These are phyloP conservation scores for Pinctada fucata DNA, from an alignment of 2,888 invertebrate species.

Conservation along the genomic window DNA sequence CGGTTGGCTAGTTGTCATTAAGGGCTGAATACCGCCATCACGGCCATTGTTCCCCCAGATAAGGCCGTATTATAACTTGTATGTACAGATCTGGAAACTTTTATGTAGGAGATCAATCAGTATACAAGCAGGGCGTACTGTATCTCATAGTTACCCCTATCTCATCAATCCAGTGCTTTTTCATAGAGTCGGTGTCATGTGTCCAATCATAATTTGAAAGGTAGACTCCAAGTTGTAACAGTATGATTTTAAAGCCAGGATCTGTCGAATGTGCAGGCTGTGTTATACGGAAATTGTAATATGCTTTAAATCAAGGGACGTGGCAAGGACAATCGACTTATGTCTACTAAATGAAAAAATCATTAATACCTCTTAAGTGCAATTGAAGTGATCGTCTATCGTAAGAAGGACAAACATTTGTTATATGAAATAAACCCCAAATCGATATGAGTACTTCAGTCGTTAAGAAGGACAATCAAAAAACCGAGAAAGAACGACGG, in stretches of 20 bases:
- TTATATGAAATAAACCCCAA: constrained; percentile 6
- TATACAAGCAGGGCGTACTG: background rate
- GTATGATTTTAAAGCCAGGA: background rate
- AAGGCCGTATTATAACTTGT: background rate
- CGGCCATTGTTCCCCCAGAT: background rate
- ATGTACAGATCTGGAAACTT: background rate
- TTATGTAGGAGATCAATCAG: background rate
- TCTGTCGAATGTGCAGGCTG: too few relatives aligned
- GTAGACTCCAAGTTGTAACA: background rate
- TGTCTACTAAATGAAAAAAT: constrained; percentile 24
- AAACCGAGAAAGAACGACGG: constrained; percentile 6
- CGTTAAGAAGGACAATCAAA: constrained; percentile 17
- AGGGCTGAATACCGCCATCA: background rate
- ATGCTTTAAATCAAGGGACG: background rate
- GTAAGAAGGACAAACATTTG: constrained; percentile 1
- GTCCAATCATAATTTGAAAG: background rate
- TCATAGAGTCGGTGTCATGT: constrained; percentile 5
- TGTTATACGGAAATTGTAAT: too few relatives aligned
- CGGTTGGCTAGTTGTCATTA: background rate
- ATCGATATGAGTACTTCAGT: constrained; percentile 29
- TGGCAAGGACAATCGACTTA: background rate
- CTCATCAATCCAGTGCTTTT: background rate
- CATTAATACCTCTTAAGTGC: constrained; percentile 18
- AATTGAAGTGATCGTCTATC: constrained; percentile 22
- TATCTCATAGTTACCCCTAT: constrained; percentile 13